These are phyloP conservation scores for Paguma larvata DNA, from an alignment of 2,797 vertebrate genomes.

Conservation along the genomic window DNA sequence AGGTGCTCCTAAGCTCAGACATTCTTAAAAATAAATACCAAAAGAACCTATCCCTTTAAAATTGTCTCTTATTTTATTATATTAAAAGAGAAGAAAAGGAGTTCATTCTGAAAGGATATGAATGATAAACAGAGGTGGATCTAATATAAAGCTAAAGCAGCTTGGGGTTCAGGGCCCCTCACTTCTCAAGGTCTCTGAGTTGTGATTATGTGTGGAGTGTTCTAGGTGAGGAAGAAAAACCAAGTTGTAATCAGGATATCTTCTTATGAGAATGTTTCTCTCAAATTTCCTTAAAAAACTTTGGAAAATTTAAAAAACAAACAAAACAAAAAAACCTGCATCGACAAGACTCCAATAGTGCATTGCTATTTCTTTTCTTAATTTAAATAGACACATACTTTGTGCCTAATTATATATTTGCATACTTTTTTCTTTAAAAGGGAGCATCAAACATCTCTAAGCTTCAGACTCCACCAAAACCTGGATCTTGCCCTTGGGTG, in stretches of 20 bases:
- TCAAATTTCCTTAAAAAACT: not conserved
- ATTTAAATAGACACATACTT: not conserved
- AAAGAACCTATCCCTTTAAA: not conserved
- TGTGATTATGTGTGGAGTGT: not conserved
- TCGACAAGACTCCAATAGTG: not conserved
- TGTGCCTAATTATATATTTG: not conserved
- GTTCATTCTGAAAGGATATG: not conserved
- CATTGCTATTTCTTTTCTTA: not conserved
- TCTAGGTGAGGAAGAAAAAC: not conserved
- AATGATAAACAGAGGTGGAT: not conserved
- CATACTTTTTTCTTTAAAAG: not conserved
- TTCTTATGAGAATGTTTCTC: not conserved
- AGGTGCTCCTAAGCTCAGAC: not conserved
- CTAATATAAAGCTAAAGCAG: not conserved
- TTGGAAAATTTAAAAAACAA: not conserved
- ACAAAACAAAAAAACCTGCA: not conserved
- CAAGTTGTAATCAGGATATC: not conserved
- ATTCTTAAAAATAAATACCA: not conserved
- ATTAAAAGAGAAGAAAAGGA: not conserved
- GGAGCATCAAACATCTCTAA: not conserved
- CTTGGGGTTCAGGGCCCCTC: not conserved
- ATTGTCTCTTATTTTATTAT: not conserved
- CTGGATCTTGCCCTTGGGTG: not conserved
- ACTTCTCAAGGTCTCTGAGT: not conserved
- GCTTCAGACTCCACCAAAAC: not conserved